Percentiles rank a stretch among this genome's conserved stretches.
phyloP scores from a whole-genome alignment of 2,113 vertebrate genomes.

The Nannospalax galili region DNA sequence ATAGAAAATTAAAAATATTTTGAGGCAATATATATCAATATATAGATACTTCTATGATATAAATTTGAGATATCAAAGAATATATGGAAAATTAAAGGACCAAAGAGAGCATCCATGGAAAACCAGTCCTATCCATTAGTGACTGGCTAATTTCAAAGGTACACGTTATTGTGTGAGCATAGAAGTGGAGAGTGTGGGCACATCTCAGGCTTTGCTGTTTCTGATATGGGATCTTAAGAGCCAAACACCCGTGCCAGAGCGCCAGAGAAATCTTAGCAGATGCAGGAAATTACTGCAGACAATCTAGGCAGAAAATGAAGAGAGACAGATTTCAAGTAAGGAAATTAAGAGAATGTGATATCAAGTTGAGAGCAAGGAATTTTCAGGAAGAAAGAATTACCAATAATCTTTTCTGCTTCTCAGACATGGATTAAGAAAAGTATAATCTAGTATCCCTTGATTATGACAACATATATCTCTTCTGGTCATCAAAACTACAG shows the following conservation, averaged over 20 bases:
- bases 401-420: neutral
- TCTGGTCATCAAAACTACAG: neutral
- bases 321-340: neutral
- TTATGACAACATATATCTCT: neutral
- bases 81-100: neutral
- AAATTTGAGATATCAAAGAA: neutral
- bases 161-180: neutral
- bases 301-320: neutral
- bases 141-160: neutral
- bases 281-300: neutral
- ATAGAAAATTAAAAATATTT: neutral
- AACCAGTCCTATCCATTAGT: neutral
- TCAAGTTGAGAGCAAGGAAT: neutral
- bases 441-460: neutral
- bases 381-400: neutral
- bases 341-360: neutral
- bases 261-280: neutral
- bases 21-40: neutral
- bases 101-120: neutral
- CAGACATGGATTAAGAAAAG: neutral
- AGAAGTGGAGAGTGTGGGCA: too few species aligned
- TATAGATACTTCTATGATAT: neutral
- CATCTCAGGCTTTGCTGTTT: neutral
- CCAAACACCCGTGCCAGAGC: neutral
- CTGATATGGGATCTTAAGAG: neutral